A percentile compares a stretch with the other conserved stretches of the same genome.
phyloP scores from a whole-genome alignment of 1,140 invertebrate genomes.

The Hormaphis cornu region DNA sequence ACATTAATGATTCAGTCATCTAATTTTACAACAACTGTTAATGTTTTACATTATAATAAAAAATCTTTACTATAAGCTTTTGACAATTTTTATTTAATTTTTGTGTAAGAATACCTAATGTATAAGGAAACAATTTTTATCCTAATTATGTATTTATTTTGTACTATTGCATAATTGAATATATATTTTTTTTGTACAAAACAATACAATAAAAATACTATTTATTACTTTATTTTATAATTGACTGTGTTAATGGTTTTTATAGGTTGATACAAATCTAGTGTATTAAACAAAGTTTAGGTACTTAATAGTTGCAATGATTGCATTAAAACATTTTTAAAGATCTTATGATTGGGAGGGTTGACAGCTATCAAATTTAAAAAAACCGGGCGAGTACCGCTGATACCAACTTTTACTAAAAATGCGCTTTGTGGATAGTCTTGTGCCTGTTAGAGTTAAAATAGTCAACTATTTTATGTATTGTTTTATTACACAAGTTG shows the following conservation, averaged over 20 bases:
- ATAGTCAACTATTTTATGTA: no score
- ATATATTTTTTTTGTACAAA: conserved; percentile 24
- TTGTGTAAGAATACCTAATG: conserved; percentile 9
- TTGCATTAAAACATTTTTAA: no score
- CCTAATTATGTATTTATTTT: conserved; percentile 26
- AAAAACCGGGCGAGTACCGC: no score
- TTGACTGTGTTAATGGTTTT: neutral
- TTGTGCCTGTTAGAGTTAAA: no score
- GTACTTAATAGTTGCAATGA: no score
- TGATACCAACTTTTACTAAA: no score
- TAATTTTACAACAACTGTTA: neutral
- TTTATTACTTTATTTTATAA: conserved; percentile 28
- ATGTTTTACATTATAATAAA: neutral
- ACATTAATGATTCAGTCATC: no score
- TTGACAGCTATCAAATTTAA: no score
- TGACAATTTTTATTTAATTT: neutral
- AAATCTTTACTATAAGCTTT: neutral
- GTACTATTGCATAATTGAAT: conserved; percentile 21
- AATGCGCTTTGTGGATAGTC: no score
- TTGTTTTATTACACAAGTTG: no score
- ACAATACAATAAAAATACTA: conserved; percentile 16
- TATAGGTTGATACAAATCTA: neutral
- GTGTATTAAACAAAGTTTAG: no score
- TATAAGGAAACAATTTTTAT: neutral
- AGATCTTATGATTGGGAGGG: no score